Evolutionary conservation across 2,888 invertebrate species (phyloP), one percentile per base, ranked within the genome.

Genomic region (Dynastes maya): DNA sequence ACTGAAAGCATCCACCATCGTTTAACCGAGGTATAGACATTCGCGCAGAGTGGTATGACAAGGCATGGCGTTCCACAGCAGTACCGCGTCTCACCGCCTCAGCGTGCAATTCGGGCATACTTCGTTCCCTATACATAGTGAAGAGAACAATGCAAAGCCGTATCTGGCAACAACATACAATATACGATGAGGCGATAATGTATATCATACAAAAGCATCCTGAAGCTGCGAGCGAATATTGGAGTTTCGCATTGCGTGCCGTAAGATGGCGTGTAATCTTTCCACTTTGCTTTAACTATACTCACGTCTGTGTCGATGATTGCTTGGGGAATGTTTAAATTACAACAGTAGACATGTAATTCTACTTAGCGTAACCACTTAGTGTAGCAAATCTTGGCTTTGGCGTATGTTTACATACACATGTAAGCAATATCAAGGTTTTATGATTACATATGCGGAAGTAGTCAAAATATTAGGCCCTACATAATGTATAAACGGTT

Each of bases 191-290:
- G 61, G 45, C 16, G 40, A 72, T 45, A 74, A 74, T 40, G 61
- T 74, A 55, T 71, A 58, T 71, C 61, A 40, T 45, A 61, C 40
- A 32, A 61, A 58, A 61, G 40, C 58, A 49, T 61, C 72, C 63
- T 63, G 61, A 61, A 45, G 37, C 49, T 68, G 55, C 8, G 61
- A 74, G 61, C n/a, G 58, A 74, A 61, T 49, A 45, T 40, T 13
- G 22, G 29, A 49, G 51, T 74, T 61, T 74, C 45, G 61, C 45
- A 61, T 61, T 61, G 72, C 58, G 45, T 61, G 61, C 49, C 13
- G 61, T 61, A 74, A 61, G 72, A 61, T 74, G 61, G 27, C 72
- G 72, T 61, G 72, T 74, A 61, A 74, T 61, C 72, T 74, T 74
- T 74, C 72, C 72, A 74, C 72, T 74, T 74, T 45, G 72, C 72